Percentiles rank a stretch among this genome's conserved stretches.
Evolutionary conservation across 2,797 vertebrate species (phyloP).

Genomic region (Coregonus ussuriensis): DNA sequence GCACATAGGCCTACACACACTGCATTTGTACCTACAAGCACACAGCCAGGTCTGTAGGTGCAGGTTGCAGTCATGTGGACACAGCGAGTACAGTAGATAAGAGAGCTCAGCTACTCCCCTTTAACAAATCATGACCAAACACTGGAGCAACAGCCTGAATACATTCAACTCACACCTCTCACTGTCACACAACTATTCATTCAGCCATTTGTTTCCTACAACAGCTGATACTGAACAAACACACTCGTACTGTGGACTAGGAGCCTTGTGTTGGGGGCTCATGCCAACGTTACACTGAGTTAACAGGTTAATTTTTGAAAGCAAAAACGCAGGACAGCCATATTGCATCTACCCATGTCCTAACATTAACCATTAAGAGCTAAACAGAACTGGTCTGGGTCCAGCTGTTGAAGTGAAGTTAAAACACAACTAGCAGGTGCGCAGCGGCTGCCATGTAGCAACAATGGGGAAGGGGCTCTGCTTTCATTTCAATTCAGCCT

Average conservation of each 20-base stretch:
- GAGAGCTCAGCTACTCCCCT: slow-evolving; percentile 46
- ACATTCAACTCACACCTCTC: slow-evolving; percentile 27
- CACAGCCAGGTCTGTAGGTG: not conserved
- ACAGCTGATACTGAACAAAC: slow-evolving; percentile 28
- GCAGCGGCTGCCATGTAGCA: not conserved
- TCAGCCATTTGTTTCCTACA: slow-evolving; percentile 13
- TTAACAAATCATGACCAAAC: slow-evolving; percentile 62
- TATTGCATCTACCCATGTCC: not conserved
- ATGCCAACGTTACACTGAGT: not conserved
- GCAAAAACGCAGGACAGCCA: not conserved
- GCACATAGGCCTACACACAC: slow-evolving; percentile 24
- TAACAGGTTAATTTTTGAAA: not conserved
- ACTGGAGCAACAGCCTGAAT: slow-evolving; percentile 8
- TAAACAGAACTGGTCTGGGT: slow-evolving; percentile 24
- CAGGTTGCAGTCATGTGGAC: slow-evolving; percentile 17
- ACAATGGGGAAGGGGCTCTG: slow-evolving; percentile 23
- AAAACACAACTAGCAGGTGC: slow-evolving; percentile 63
- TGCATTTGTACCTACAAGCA: not conserved
- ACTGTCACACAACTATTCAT: not conserved
- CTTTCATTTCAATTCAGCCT: slow-evolving; percentile 24
- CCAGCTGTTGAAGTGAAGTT: slow-evolving; percentile 3
- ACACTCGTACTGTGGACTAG: not conserved
- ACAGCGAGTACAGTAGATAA: slow-evolving; percentile 24
- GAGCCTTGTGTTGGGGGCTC: not conserved
- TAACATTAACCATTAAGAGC: not conserved